phyloP scores from a whole-genome alignment of 1,140 invertebrate species.

The Drosophila parvula region DNA sequence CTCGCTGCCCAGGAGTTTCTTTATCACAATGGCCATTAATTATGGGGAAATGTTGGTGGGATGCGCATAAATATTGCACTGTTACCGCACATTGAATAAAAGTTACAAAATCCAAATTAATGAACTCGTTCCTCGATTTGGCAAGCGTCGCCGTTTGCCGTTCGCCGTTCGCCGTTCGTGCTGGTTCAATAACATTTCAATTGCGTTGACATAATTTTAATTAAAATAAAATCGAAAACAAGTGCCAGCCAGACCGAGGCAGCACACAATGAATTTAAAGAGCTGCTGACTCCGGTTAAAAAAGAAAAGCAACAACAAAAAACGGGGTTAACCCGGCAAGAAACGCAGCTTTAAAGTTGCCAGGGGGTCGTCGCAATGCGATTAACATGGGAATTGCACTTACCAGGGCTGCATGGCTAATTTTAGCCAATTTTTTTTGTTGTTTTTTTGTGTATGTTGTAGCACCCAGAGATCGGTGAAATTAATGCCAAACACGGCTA shows the following conservation, averaged over 20 bases:
- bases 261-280: constrained; percentile 75
- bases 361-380: constrained; percentile 28
- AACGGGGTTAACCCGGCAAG: constrained; percentile 66
- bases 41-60: constrained; percentile 25
- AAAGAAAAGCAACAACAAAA: constrained; percentile 20
- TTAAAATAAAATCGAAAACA: constrained; percentile 72
- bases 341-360: background rate
- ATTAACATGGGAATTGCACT: constrained; percentile 71
- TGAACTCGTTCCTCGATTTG: constrained; percentile 63
- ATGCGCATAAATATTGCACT: constrained; percentile 47
- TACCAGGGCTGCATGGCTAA: constrained; percentile 35
- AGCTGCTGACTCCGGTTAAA: constrained; percentile 55
- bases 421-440: constrained; percentile 3
- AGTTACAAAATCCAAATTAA: constrained; percentile 79
- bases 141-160: constrained; percentile 12
- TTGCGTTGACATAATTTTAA: constrained; percentile 82
- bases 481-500: constrained; percentile 24
- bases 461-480: constrained; percentile 1
- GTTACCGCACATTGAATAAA: constrained; percentile 60
- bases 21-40: constrained; percentile 72
- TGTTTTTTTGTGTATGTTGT: background rate
- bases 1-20: constrained; percentile 33
- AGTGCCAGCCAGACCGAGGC: constrained; percentile 23
- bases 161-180: constrained; percentile 12
- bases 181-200: constrained; percentile 80